Evolutionary conservation across 1,140 invertebrate species (phyloP).

Genomic region (Listronotus bonariensis): DNA sequence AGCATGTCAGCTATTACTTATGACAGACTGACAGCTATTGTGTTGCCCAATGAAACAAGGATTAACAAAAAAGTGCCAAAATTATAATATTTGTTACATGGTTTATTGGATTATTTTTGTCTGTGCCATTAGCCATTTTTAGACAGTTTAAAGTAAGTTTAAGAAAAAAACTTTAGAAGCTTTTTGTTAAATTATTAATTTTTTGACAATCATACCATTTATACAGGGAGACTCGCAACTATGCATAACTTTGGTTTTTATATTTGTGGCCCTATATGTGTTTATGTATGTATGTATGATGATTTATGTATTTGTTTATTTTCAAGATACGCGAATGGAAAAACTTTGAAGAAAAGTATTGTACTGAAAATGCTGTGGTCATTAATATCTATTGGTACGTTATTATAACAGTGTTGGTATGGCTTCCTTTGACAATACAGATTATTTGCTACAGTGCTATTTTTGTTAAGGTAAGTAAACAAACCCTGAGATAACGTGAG

Average conservation of each 20-base stretch:
- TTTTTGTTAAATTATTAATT: no score
- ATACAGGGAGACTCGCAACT: no score
- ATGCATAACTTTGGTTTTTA: no score
- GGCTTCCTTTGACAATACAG: constrained; percentile 72
- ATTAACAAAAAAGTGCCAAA: constrained; percentile 64
- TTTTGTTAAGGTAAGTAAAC: constrained; percentile 63
- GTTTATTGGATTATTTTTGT: constrained; percentile 65
- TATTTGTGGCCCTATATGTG: no score
- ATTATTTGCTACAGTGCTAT: constrained; percentile 68
- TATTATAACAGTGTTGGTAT: constrained; percentile 69
- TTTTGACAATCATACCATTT: no score
- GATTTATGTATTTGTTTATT: no score
- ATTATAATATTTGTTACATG: constrained; percentile 70
- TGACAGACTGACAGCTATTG: constrained; percentile 79
- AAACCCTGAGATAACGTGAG: no score
- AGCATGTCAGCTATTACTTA: constrained; percentile 81
- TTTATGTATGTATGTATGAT: background rate
- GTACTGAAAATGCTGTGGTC: constrained; percentile 66
- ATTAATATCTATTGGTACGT: constrained; percentile 75
- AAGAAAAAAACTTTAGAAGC: no score
- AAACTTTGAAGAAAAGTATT: constrained; percentile 71
- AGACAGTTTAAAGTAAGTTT: constrained; percentile 64
- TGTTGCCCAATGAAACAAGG: constrained; percentile 70
- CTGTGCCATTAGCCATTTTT: constrained; percentile 68
- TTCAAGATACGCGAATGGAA: constrained; percentile 66